phyloP scores from a whole-genome alignment of 2,888 invertebrate genomes.

The Smittia aterrima region DNA sequence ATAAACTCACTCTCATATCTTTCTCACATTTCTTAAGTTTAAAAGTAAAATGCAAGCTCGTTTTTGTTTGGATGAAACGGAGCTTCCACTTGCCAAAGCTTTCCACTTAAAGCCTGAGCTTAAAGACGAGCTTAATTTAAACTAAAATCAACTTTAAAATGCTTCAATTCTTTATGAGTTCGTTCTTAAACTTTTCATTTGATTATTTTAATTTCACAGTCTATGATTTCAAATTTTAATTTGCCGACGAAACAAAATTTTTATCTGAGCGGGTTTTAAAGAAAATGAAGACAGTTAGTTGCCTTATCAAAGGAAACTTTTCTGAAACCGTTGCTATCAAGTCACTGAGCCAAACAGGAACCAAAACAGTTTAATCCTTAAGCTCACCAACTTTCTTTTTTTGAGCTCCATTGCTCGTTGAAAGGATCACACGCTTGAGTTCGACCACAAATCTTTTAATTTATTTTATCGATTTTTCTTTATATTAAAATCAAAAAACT shows the following conservation, averaged over 20 bases:
- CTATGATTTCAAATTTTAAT: slow-evolving; percentile 25
- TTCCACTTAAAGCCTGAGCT: not conserved
- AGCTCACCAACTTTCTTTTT: too few relatives aligned
- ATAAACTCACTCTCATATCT: not conserved
- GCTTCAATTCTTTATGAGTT: slow-evolving; percentile 24
- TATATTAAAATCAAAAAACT: too few relatives aligned
- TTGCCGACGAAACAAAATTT: slow-evolving; percentile 44
- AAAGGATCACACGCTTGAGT: too few relatives aligned
- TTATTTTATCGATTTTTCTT: too few relatives aligned
- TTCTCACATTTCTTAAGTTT: not conserved
- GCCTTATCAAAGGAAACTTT: slow-evolving; percentile 65
- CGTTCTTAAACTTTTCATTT: not conserved
- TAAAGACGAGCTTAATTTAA: slow-evolving; percentile 21
- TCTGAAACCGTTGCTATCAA: slow-evolving; percentile 61
- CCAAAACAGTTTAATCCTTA: too few relatives aligned
- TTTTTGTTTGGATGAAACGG: not conserved
- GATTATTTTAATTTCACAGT: not conserved
- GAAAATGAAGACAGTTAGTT: slow-evolving; percentile 55
- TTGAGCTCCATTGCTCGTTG: too few relatives aligned
- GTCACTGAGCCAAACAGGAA: not conserved
- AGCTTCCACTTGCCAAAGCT: not conserved
- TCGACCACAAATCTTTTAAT: too few relatives aligned
- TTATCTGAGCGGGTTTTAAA: slow-evolving; percentile 43
- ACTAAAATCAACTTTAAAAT: slow-evolving; percentile 17
- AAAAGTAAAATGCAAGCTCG: not conserved